Evolutionary conservation across 1,140 invertebrate species (phyloP).

Genomic region (Penaeus japonicus): DNA sequence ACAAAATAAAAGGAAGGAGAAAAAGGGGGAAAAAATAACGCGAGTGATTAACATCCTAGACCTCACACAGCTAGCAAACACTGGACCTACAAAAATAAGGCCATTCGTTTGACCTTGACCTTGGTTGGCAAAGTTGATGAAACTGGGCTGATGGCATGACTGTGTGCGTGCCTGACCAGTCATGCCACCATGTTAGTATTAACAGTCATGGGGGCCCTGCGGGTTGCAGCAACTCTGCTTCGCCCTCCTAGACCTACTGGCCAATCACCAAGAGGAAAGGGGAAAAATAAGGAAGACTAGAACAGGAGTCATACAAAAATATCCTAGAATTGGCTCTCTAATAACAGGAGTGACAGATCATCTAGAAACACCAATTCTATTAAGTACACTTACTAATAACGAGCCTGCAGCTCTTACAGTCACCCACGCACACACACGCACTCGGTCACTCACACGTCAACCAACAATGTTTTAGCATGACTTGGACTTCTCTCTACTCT

Average conservation of each 20-base stretch:
- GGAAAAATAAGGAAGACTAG: constrained; percentile 51
- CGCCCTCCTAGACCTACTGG: constrained; percentile 3
- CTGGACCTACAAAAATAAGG: constrained; percentile 36
- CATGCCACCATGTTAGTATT: not conserved
- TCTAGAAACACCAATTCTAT: constrained; percentile 51
- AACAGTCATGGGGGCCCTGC: not conserved
- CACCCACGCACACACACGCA: too few relatives aligned
- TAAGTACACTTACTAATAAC: constrained; percentile 55
- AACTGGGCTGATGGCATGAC: not conserved
- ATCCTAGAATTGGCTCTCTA: constrained; percentile 46
- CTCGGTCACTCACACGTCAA: not conserved
- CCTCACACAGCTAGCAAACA: too few relatives aligned
- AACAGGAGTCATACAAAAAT: constrained; percentile 53
- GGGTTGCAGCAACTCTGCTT: not conserved
- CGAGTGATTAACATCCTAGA: too few relatives aligned
- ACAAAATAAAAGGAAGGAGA: not conserved
- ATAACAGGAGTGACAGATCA: constrained; percentile 34
- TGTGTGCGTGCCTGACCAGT: not conserved
- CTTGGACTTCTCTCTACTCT: constrained; percentile 27
- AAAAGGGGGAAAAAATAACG: not conserved
- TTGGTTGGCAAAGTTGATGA: not conserved
- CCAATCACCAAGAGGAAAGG: constrained; percentile 26
- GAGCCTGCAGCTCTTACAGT: constrained; percentile 26
- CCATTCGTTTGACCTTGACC: constrained; percentile 19
- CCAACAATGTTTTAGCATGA: constrained; percentile 18